Conservation (phyloP, 2,113 vertebrate species). For the Ranitomeya imitator region DNA sequence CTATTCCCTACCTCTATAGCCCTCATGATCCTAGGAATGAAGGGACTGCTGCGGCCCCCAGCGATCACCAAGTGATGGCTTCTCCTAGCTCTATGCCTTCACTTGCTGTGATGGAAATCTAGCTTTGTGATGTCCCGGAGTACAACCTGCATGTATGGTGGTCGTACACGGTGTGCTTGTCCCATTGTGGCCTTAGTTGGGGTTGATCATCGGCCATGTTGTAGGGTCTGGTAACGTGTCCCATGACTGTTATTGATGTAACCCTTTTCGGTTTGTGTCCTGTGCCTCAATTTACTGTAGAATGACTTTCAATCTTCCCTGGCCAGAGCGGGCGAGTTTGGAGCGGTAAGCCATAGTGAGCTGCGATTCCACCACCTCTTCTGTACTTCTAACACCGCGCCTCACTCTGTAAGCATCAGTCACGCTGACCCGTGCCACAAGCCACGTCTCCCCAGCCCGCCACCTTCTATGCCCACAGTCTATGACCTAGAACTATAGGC, state of each 20-base stretch:
- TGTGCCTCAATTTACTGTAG: slow-evolving; percentile 86
- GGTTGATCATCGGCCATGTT: not conserved
- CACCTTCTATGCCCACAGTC: not conserved
- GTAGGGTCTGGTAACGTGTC: not conserved
- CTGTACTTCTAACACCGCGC: slow-evolving; percentile 69
- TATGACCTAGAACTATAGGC: not conserved
- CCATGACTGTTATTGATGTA: slow-evolving; percentile 61
- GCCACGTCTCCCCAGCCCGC: not conserved
- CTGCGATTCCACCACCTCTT: slow-evolving; percentile 64
- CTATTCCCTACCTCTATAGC: too few species aligned
- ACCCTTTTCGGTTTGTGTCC: slow-evolving; percentile 75
- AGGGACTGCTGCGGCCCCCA: too few species aligned
- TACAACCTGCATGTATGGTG: too few species aligned
- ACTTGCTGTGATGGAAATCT: too few species aligned
- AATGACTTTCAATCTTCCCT: slow-evolving; percentile 98
- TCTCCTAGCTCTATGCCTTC: too few species aligned
- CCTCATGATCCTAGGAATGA: too few species aligned
- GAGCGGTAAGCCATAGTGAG: slow-evolving; percentile 89
- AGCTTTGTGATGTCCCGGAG: too few species aligned
- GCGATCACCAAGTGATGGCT: too few species aligned
- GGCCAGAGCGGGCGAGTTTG: slow-evolving; percentile 93
- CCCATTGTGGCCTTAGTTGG: not conserved
- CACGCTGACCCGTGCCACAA: slow-evolving; percentile 61
- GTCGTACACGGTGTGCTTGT: too few species aligned
- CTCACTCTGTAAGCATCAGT: slow-evolving; percentile 67